phyloP scores from a whole-genome alignment of 2,888 invertebrate genomes.

The Strigamia transsilvanica region DNA sequence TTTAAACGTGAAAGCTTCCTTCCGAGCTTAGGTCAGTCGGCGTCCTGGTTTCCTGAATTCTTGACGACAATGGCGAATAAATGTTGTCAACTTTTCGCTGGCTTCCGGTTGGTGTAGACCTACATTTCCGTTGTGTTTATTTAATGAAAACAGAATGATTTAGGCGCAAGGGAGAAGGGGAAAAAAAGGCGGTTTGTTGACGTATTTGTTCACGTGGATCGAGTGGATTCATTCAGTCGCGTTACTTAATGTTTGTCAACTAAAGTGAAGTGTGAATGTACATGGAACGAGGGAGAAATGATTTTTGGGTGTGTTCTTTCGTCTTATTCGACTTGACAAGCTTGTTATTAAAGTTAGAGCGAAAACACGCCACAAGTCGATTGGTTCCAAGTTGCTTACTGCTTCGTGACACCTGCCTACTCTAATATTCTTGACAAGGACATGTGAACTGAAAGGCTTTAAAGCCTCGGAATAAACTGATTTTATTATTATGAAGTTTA shows the following conservation, averaged over 20 bases:
- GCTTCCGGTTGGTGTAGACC: not conserved
- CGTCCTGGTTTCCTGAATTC: slow-evolving; percentile 17
- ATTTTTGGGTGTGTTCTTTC: slow-evolving; percentile 10
- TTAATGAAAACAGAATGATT: no score
- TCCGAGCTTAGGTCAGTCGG: slow-evolving; percentile 12
- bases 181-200: not conserved
- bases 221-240: not conserved
- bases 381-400: slow-evolving; percentile 17
- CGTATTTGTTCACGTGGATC: not conserved
- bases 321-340: slow-evolving; percentile 41
- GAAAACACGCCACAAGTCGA: slow-evolving; percentile 27
- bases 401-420: slow-evolving; percentile 29
- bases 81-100: not conserved
- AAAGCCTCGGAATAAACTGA: slow-evolving; percentile 3
- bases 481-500: not conserved
- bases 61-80: not conserved
- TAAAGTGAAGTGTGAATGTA: slow-evolving; percentile 31
- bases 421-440: slow-evolving; percentile 24
- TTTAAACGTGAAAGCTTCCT: not conserved
- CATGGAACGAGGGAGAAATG: not conserved
- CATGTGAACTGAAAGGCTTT: not conserved
- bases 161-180: not conserved
- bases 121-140: not conserved
- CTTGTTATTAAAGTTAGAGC: slow-evolving; percentile 42
- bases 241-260: not conserved